phyloP scores from a whole-genome alignment of 64 coral and sea anemone genomes.

The Cladopsammia gracilis region DNA sequence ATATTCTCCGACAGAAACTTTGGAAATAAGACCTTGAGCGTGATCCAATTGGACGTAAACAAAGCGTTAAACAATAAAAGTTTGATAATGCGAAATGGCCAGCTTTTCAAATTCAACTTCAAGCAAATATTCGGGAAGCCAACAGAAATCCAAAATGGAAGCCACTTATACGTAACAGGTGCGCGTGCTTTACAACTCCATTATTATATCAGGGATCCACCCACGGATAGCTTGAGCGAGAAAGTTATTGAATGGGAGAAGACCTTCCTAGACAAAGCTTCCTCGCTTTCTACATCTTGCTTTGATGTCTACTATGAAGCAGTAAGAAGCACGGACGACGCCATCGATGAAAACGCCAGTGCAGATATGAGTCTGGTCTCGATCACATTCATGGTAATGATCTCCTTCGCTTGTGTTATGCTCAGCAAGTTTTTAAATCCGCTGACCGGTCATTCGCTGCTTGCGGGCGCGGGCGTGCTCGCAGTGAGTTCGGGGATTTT shows the following conservation, averaged over 20 bases:
- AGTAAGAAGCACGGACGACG: slow-evolving; percentile 77
- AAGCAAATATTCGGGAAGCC: slow-evolving; percentile 65
- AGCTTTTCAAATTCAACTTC: slow-evolving; percentile 66
- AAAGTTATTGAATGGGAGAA: slow-evolving; percentile 75
- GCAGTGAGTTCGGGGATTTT: slow-evolving; percentile 76
- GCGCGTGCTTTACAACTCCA: slow-evolving; percentile 64
- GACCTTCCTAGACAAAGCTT: slow-evolving; percentile 22
- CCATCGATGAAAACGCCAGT: slow-evolving; percentile 56
- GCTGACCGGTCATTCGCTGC: slow-evolving; percentile 69
- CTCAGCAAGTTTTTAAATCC: slow-evolving; percentile 77
- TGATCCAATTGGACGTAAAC: slow-evolving; percentile 22
- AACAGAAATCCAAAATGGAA: neutral
- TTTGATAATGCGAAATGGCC: slow-evolving; percentile 65
- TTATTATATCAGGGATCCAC: slow-evolving; percentile 62
- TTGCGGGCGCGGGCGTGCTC: slow-evolving; percentile 51
- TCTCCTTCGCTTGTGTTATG: slow-evolving; percentile 76
- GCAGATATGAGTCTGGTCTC: slow-evolving; percentile 71
- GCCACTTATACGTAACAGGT: neutral
- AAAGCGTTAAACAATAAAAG: slow-evolving; percentile 47
- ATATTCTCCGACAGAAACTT: slow-evolving; percentile 53
- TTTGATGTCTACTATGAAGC: slow-evolving; percentile 48
- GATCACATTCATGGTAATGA: slow-evolving; percentile 66
- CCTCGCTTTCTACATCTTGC: slow-evolving; percentile 4
- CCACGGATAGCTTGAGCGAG: neutral
- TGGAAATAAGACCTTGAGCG: neutral